Base-by-base conservation (phyloP, 2,113 vertebrate species). In the Pedionomus torquatus region DNA sequence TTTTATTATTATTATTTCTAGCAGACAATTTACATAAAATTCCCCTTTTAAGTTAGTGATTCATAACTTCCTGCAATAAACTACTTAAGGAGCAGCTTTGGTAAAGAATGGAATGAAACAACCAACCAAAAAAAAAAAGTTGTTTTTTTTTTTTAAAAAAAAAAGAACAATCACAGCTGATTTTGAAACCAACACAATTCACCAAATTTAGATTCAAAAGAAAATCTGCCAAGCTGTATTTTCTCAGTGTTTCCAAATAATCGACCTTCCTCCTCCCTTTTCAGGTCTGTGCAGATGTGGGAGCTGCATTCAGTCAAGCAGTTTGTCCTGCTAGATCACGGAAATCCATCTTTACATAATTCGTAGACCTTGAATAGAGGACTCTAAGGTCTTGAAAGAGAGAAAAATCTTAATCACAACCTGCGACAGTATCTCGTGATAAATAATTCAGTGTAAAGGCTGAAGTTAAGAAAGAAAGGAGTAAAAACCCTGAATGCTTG, bases 341-440 rank as follows among this genome's bases (percentile, higher is more conserved):
- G 96, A 89, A 93, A 91, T 97, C 77, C 92, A 95, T 96, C 97
- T 98, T 99, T 98, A 99, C 99, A 99, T 99, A 98, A 99, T 99
- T 96, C 99, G 98, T 94, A 99, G 98, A 92, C 99, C 99, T 98
- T 99, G 99, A 98, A 99, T 99, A 51, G 99, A 99, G 68, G 99
- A 99, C 98, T 99, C 99, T 98, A 99, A 98, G 97, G 99, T 99
- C 99, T 99, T 97, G 41, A 89, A 90, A 68, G 85, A 82, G 77
- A 97, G 58, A 83, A 85, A 84, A 75, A 82, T 11, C n/a, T 72
- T 58, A 21, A 78, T 92, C 66, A 81, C 55, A 39, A 61, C 8
- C 43, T 87, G 69, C 64, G 51, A 26, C 10, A 8, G 28, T 33
- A 85, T 4, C n/a, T 54, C 20, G n/a, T 7, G 23, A 54, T 48